A percentile compares a stretch with the other conserved stretches of the same genome.
phyloP scores from a whole-genome alignment of 2,888 invertebrate species.

The Hyalella azteca region DNA sequence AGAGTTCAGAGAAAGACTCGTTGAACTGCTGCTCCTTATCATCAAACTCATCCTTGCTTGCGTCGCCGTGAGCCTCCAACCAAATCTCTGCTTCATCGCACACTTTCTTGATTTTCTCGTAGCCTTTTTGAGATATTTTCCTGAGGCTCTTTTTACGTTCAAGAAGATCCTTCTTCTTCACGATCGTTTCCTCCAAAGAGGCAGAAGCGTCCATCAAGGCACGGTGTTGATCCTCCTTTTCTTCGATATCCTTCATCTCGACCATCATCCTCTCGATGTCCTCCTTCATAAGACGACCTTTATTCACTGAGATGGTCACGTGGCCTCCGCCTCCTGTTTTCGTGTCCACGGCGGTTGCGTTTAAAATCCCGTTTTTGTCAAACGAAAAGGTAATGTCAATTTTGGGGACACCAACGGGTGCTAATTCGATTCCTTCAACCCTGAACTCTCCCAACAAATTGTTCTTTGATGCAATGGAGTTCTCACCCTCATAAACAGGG shows the following conservation, averaged over 20 bases:
- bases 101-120: slow-evolving; percentile 80
- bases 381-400: background rate
- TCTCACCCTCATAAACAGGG: background rate
- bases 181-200: slow-evolving; percentile 64
- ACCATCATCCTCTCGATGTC: slow-evolving; percentile 72
- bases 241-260: slow-evolving; percentile 67
- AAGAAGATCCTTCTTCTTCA: slow-evolving; percentile 77
- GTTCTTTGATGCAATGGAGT: background rate
- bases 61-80: slow-evolving; percentile 78
- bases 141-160: slow-evolving; percentile 95
- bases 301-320: slow-evolving; percentile 71
- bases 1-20: slow-evolving; percentile 89
- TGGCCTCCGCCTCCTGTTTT: background rate
- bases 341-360: background rate
- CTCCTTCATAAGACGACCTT: slow-evolving; percentile 70
- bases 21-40: slow-evolving; percentile 95
- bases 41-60: slow-evolving; percentile 93
- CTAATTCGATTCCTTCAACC: background rate
- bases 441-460: background rate
- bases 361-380: slow-evolving; percentile 2
- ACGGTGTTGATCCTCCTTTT: slow-evolving; percentile 66
- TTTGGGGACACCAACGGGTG: background rate
- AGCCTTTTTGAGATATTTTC: slow-evolving; percentile 83
- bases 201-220: slow-evolving; percentile 66
- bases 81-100: slow-evolving; percentile 85